Conservation (phyloP, 2,113 vertebrate species). For the Pseudopodoces humilis region DNA sequence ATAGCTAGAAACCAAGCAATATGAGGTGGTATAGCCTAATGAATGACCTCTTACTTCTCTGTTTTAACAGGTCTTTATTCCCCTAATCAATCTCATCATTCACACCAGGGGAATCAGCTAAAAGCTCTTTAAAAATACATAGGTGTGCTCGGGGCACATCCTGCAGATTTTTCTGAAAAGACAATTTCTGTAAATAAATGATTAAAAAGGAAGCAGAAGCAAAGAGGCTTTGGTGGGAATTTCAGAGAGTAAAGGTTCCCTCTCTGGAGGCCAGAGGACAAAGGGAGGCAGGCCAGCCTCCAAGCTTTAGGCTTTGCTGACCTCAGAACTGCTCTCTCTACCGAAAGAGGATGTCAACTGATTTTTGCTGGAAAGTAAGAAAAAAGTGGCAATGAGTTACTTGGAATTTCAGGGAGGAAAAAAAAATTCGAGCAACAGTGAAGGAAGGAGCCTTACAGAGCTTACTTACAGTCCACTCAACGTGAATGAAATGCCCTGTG, state of each 20-base stretch:
- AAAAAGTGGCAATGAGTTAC: background rate
- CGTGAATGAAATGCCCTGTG: background rate
- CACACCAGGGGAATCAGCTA: background rate
- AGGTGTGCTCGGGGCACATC: background rate
- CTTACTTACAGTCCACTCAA: background rate
- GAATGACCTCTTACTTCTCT: conserved; percentile 15
- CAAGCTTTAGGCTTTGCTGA: background rate
- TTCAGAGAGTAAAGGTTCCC: background rate
- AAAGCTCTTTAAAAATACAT: conserved; percentile 58
- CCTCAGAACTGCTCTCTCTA: background rate
- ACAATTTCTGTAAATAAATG: background rate
- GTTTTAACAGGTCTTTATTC: background rate
- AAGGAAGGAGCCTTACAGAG: background rate
- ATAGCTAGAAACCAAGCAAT: conserved; percentile 14
- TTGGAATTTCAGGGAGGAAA: background rate
- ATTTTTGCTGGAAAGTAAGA: background rate
- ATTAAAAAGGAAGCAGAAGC: conserved; percentile 1
- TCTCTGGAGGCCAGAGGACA: background rate
- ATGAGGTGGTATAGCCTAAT: background rate
- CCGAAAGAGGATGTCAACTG: background rate
- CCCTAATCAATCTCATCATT: conserved; percentile 19
- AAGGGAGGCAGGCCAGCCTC: background rate
- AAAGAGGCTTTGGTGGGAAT: background rate
- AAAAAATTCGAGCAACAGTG: background rate
- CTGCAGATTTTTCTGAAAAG: background rate